phyloP scores from a whole-genome alignment of 2,113 vertebrate species.

The Paedocypris sp. region DNA sequence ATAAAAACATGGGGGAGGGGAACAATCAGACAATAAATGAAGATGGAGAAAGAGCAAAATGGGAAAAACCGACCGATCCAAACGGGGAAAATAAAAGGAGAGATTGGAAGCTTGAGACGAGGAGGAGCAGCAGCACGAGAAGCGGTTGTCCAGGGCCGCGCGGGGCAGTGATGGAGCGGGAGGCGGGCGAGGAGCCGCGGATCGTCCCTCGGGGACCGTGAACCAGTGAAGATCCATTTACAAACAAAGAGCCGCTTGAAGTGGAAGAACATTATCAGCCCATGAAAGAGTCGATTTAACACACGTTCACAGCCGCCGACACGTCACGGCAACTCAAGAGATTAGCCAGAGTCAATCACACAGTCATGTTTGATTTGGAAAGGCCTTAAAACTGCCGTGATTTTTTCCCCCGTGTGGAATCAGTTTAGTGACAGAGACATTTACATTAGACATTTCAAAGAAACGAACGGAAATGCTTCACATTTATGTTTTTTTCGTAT shows the following conservation, averaged over 20 bases:
- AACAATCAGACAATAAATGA: constrained; percentile 53
- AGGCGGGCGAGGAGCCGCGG: constrained; percentile 50
- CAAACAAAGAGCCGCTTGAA: constrained; percentile 69
- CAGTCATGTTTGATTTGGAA: too few relatives aligned
- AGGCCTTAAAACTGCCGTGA: too few relatives aligned
- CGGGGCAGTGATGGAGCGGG: background rate
- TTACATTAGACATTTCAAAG: too few relatives aligned
- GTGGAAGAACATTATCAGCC: constrained; percentile 65
- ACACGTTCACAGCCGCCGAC: background rate
- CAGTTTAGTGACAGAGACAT: too few relatives aligned
- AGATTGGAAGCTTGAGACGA: background rate
- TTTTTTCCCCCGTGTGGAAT: too few relatives aligned
- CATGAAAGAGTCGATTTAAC: constrained; percentile 54
- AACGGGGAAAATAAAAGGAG: constrained; percentile 46
- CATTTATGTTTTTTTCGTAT: too few relatives aligned
- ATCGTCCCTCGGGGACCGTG: constrained; percentile 62
- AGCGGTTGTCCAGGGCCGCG: background rate
- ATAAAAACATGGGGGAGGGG: constrained; percentile 35
- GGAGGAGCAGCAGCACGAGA: constrained; percentile 1
- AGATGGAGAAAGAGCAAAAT: background rate
- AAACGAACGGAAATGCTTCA: too few relatives aligned
- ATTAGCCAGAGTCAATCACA: background rate
- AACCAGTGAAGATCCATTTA: constrained; percentile 72
- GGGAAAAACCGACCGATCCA: constrained; percentile 30
- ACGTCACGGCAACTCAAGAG: background rate